Percentiles rank a stretch among this genome's conserved stretches.
These are phyloP conservation scores for Hydrophis major DNA, from an alignment of 2,797 vertebrate species.

Conservation along the genomic window DNA sequence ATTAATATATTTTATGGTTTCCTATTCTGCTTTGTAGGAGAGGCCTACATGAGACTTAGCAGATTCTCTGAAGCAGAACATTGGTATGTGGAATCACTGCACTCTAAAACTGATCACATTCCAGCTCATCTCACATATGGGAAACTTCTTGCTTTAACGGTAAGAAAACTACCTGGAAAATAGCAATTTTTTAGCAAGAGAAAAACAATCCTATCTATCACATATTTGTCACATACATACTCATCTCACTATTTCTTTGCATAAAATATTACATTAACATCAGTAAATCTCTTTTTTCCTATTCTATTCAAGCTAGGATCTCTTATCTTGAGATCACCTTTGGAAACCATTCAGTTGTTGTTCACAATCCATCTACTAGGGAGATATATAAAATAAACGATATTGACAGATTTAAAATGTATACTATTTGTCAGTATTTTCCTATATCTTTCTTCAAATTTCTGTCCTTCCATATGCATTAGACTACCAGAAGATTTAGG, in stretches of 20 bases:
- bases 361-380: neutral
- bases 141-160: conserved; percentile 91
- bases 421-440: neutral
- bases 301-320: neutral
- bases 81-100: conserved; percentile 93
- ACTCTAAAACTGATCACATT: conserved; percentile 96
- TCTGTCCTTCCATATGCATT: neutral
- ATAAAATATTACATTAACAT: neutral
- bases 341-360: neutral
- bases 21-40: conserved; percentile 75
- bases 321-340: neutral
- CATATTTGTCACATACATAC: neutral
- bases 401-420: neutral
- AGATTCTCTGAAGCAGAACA: conserved; percentile 88
- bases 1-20: neutral
- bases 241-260: neutral
- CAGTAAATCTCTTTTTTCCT: neutral
- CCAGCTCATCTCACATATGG: conserved; percentile 97
- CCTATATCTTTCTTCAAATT: neutral
- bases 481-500: neutral
- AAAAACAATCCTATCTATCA: neutral
- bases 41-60: conserved; percentile 93
- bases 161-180: conserved; percentile 67
- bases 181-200: neutral
- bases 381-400: neutral